Percentiles rank a stretch among this genome's conserved stretches.
Conservation (phyloP, 2,797 vertebrate genomes). For the Choloepus didactylus region DNA sequence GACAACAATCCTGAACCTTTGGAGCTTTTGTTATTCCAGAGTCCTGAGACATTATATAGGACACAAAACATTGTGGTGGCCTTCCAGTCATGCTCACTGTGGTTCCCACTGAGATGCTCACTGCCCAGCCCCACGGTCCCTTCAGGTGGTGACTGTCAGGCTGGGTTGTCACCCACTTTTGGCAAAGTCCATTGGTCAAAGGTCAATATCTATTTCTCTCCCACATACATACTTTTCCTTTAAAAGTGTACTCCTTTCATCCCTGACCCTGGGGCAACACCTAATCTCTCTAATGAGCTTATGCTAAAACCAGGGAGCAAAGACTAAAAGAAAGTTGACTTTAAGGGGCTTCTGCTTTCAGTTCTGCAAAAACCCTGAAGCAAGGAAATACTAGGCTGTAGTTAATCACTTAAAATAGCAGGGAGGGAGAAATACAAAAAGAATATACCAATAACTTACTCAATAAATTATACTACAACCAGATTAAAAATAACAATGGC, state of each 20-base stretch:
- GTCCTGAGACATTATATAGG: neutral
- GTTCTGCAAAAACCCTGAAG: conserved; percentile 50
- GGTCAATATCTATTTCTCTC: conserved; percentile 67
- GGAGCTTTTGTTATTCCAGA: neutral
- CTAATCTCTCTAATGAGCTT: conserved; percentile 75
- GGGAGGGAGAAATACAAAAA: neutral
- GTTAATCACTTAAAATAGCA: conserved; percentile 18
- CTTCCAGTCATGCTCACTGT: neutral
- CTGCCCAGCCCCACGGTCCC: neutral
- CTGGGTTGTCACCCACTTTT: conserved; percentile 10
- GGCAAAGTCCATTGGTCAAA: conserved; percentile 66
- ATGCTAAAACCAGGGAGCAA: conserved; percentile 70
- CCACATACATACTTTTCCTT: conserved; percentile 55
- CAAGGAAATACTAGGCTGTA: conserved; percentile 43
- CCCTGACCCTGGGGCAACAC: conserved; percentile 67
- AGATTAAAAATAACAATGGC: neutral
- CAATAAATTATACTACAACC: neutral
- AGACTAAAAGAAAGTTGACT: conserved; percentile 45
- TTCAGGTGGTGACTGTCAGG: conserved; percentile 24
- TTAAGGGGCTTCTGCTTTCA: conserved; percentile 55
- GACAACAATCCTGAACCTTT: neutral
- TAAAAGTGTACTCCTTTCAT: conserved; percentile 59
- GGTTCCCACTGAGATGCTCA: neutral
- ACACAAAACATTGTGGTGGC: neutral
- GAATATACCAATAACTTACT: conserved; percentile 19